phyloP scores from a whole-genome alignment of 2,888 invertebrate genomes.

The Tetranychus piercei region DNA sequence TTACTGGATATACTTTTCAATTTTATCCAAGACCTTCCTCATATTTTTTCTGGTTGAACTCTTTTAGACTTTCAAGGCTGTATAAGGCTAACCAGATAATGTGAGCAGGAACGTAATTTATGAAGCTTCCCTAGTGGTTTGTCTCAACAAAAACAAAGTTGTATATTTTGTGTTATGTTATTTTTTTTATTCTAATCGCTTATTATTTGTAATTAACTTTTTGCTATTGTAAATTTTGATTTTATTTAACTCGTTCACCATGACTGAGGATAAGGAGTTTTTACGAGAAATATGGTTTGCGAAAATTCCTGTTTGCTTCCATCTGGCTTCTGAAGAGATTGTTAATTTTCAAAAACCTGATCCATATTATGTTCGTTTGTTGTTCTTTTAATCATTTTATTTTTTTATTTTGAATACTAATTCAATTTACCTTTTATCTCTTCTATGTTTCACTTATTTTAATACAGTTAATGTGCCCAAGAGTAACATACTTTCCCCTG shows the following conservation, averaged over 20 bases:
- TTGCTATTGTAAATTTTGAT: not conserved
- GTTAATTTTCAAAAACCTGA: slow-evolving; percentile 73
- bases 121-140: too few species aligned
- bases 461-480: slow-evolving; percentile 58
- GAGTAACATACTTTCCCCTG: slow-evolving; percentile 79
- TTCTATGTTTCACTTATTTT: not conserved
- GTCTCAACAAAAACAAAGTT: too few species aligned
- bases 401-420: not conserved
- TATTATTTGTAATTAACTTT: not conserved
- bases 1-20: too few species aligned
- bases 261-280: slow-evolving; percentile 58
- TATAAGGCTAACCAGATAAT: too few species aligned
- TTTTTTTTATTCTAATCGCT: too few species aligned
- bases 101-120: too few species aligned
- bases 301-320: slow-evolving; percentile 78
- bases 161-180: too few species aligned
- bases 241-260: not conserved
- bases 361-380: slow-evolving; percentile 44
- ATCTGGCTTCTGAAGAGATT: slow-evolving; percentile 68
- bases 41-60: too few species aligned
- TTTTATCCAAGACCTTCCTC: too few species aligned
- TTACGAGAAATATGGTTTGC: slow-evolving; percentile 89
- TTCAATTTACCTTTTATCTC: not conserved
- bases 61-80: too few species aligned
- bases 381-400: not conserved